phyloP scores from a whole-genome alignment of 2,888 invertebrate species.

The Ichneumoninae sp. region DNA sequence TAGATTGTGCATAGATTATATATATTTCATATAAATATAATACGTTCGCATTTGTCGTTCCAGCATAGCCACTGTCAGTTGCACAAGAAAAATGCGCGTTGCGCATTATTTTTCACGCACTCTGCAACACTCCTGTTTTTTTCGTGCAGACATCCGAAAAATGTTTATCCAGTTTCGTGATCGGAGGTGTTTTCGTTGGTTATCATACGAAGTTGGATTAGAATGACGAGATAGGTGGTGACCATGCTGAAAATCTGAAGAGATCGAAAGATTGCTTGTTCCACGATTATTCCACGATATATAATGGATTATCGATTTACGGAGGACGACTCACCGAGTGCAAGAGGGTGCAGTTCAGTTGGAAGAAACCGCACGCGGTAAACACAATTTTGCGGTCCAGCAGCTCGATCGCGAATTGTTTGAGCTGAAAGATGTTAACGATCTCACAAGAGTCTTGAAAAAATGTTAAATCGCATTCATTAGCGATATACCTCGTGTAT shows the following conservation, averaged over 20 bases:
- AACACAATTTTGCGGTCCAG: constrained; percentile 73
- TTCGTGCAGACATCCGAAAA: no score
- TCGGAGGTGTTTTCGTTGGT: no score
- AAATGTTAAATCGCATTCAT: background rate
- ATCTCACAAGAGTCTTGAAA: background rate
- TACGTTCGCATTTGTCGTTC: no score
- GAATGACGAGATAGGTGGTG: background rate
- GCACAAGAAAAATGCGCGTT: no score
- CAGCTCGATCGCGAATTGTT: constrained; percentile 76
- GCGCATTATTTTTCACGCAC: no score
- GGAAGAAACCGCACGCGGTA: constrained; percentile 75
- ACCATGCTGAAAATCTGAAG: background rate
- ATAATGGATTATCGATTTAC: background rate
- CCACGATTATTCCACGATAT: no score
- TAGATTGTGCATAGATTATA: no score
- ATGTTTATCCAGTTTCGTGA: no score
- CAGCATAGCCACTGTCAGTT: no score
- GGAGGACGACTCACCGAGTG: constrained; percentile 66
- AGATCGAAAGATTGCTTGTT: background rate
- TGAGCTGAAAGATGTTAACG: constrained; percentile 70
- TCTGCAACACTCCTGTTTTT: no score
- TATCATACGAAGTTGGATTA: background rate
- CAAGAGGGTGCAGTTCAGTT: constrained; percentile 74
- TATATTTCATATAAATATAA: no score
- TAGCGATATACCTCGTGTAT: constrained; percentile 32